Evolutionary conservation across 2,113 vertebrate species (phyloP).

Genomic region (Pluvianellus socialis): DNA sequence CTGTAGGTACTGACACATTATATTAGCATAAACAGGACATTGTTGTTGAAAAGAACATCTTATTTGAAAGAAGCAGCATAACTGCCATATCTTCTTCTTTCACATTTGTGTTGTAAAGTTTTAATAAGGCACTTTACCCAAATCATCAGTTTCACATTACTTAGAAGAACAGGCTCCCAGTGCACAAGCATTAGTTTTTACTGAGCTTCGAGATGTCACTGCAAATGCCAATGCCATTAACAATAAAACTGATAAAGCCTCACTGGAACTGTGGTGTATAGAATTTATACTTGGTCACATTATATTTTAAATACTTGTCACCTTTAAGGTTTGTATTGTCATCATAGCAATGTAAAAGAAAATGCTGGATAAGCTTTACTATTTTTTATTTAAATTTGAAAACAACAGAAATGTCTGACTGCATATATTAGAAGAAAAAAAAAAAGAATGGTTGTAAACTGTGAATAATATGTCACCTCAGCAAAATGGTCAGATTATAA

Average conservation of each 20-base stretch:
- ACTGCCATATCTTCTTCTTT: neutral
- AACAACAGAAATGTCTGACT: neutral
- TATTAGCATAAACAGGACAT: neutral
- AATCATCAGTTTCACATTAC: neutral
- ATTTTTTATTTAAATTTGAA: conserved; percentile 1
- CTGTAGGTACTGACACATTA: neutral
- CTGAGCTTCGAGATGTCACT: neutral
- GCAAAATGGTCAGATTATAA: conserved; percentile 56
- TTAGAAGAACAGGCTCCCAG: neutral
- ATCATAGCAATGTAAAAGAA: neutral
- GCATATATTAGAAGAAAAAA: neutral
- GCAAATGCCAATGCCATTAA: neutral
- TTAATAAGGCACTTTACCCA: neutral
- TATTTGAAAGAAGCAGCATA: neutral
- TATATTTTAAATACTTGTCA: neutral
- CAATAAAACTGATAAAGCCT: neutral
- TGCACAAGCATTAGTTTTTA: neutral
- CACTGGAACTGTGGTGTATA: neutral
- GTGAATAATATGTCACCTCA: conserved; percentile 20
- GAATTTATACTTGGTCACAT: neutral
- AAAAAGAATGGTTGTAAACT: neutral
- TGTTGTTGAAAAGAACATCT: neutral
- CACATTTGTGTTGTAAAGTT: neutral
- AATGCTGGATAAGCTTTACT: neutral
- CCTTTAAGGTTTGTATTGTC: neutral